phyloP scores from a whole-genome alignment of 2,113 vertebrate genomes.

The Gasterosteus nipponicus region DNA sequence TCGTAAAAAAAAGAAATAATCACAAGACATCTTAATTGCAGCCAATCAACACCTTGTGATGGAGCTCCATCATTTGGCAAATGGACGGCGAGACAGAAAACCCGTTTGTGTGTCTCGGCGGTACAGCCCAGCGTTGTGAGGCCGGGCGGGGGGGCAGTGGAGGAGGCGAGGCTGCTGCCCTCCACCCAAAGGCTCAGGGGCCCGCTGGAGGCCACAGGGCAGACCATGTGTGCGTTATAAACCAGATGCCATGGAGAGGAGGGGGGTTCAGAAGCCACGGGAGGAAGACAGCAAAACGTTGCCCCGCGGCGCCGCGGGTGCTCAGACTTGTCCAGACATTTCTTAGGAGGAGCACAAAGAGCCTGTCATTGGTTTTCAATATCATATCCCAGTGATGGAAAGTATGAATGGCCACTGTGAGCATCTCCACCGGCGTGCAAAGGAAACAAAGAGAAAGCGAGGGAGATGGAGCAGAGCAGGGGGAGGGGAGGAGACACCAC shows the following conservation, averaged over 20 bases:
- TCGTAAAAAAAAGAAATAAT: conserved; percentile 47
- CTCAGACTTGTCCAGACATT: conserved; percentile 42
- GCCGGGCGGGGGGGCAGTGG: conserved; percentile 27
- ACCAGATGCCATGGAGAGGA: conserved; percentile 74
- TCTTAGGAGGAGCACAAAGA: conserved; percentile 49
- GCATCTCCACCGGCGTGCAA: conserved; percentile 53
- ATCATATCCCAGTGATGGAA: conserved; percentile 61
- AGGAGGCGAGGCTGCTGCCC: conserved; percentile 39
- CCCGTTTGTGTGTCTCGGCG: conserved; percentile 34
- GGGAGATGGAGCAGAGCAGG: conserved; percentile 17
- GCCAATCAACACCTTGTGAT: conserved; percentile 69
- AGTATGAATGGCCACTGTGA: conserved; percentile 56
- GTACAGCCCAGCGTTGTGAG: conserved; percentile 63
- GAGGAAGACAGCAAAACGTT: conserved; percentile 57
- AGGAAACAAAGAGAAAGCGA: conserved; percentile 57
- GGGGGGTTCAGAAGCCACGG: conserved; percentile 34
- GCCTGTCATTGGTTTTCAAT: conserved; percentile 64
- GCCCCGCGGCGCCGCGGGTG: conserved; percentile 55
- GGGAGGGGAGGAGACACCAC: conserved; percentile 35
- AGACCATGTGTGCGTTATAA: conserved; percentile 56
- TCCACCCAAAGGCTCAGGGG: conserved; percentile 51
- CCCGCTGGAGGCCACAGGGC: conserved; percentile 51
- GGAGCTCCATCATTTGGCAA: conserved; percentile 53
- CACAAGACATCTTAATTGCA: conserved; percentile 61
- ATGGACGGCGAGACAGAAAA: conserved; percentile 49